phyloP scores from a whole-genome alignment of 2,888 invertebrate genomes.

The Andrena haemorrhoa region DNA sequence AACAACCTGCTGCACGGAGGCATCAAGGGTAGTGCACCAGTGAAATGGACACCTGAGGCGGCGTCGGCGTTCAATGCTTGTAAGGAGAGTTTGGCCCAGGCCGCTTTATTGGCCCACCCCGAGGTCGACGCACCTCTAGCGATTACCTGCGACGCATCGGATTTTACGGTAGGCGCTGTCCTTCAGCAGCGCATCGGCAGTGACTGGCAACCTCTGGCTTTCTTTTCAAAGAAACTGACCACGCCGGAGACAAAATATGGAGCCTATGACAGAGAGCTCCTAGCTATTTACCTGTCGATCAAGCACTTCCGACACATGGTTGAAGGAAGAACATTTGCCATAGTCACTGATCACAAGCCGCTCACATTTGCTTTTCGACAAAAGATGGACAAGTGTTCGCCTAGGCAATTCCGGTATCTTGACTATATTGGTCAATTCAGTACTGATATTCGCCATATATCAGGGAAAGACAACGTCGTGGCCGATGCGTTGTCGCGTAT shows the following conservation, averaged over 20 bases:
- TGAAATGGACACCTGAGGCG: neutral
- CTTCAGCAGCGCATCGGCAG: slow-evolving; percentile 35
- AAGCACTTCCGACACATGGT: slow-evolving; percentile 37
- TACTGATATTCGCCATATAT: slow-evolving; percentile 28
- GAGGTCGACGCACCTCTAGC: neutral
- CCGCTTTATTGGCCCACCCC: neutral
- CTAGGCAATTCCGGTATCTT: slow-evolving; percentile 70
- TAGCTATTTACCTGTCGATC: neutral
- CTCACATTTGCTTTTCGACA: slow-evolving; percentile 39
- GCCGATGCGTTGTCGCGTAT: slow-evolving; percentile 34
- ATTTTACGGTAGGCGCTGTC: slow-evolving; percentile 42
- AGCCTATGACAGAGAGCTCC: neutral
- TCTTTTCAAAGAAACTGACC: neutral
- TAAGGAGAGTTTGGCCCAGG: neutral
- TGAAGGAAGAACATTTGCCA: slow-evolving; percentile 34
- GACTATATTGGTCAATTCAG: slow-evolving; percentile 42
- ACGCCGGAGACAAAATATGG: neutral
- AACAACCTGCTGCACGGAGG: neutral
- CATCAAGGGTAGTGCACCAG: neutral
- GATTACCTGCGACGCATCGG: neutral
- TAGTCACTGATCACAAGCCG: neutral
- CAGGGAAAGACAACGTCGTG: slow-evolving; percentile 21
- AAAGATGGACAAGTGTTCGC: slow-evolving; percentile 64
- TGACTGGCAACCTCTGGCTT: slow-evolving; percentile 37
- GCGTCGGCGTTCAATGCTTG: neutral